Percentiles rank a stretch among this genome's conserved stretches.
Evolutionary conservation across 2,888 invertebrate species (phyloP).

Genomic region (Eupithecia dodoneata): DNA sequence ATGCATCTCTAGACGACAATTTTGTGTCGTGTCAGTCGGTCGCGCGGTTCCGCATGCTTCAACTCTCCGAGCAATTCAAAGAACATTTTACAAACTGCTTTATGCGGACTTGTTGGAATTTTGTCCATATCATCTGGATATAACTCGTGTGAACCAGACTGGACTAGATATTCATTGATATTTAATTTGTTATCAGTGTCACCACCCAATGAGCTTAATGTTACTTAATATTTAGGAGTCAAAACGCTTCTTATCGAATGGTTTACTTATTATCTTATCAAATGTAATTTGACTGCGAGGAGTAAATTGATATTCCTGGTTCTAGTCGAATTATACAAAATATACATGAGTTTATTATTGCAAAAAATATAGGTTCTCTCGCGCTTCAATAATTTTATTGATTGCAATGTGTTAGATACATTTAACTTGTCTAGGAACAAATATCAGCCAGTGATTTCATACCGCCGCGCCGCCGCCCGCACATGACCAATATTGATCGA

Average conservation of each 20-base stretch:
- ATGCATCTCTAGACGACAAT: slow-evolving; percentile 48
- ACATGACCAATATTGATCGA: slow-evolving; percentile 35
- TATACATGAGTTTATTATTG: neutral
- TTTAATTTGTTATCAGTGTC: slow-evolving; percentile 27
- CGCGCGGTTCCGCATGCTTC: slow-evolving; percentile 70
- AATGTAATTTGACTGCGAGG: neutral
- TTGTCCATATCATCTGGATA: slow-evolving; percentile 9
- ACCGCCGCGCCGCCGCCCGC: neutral
- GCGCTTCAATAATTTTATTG: neutral
- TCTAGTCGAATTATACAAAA: neutral
- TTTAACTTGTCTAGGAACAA: neutral
- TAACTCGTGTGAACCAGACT: slow-evolving; percentile 12
- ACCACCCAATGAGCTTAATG: slow-evolving; percentile 26
- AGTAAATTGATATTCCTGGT: slow-evolving; percentile 9
- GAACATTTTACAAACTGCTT: slow-evolving; percentile 51
- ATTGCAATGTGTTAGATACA: no score
- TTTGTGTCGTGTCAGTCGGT: slow-evolving; percentile 71
- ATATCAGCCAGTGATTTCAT: slow-evolving; percentile 32
- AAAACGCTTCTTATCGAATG: slow-evolving; percentile 42
- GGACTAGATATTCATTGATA: slow-evolving; percentile 25
- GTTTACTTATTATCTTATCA: slow-evolving; percentile 29
- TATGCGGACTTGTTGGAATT: slow-evolving; percentile 12
- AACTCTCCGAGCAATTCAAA: slow-evolving; percentile 58
- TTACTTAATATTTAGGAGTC: slow-evolving; percentile 43
- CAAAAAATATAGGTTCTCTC: neutral